Evolutionary conservation across 2,113 vertebrate genomes (phyloP), one percentile per base, ranked within the genome.

Genomic region (Isurus oxyrinchus): DNA sequence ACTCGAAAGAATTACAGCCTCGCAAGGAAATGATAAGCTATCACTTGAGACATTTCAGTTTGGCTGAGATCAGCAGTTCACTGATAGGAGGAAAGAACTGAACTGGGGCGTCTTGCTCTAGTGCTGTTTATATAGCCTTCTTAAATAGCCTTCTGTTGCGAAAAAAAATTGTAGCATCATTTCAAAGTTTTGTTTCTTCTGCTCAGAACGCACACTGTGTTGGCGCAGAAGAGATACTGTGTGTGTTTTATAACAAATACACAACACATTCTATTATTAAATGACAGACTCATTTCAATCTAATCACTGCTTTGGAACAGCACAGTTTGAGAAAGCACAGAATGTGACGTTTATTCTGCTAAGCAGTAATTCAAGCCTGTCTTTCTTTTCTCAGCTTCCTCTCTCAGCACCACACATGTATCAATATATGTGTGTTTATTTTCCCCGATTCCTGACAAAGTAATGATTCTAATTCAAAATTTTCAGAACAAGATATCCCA

Each of bases 171-270:
- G 19, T 44, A 44, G 81, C 81, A 84, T 84, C 16, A 5, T 40
- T 94, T 19, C 90, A 94, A 63, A 63, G 59, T 63, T n/a, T 91
- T 57, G 55, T 91, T 91, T 91, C 55, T 91, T 91, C 88, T 63
- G 16, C 35, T 59, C 88, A 59, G 55, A 59, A 59, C 31, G 27
- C 53, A 59, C 5, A 61, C 57, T 23, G 90, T n/a, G 35, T 7
- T n/a, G n/a, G 90, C n/a, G 23, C 57, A 66, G 90, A 94, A 63
- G 57, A 63, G 21, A 66, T 61, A 94, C 90, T 66, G 19, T 25
- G 14, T 53, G 14, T 53, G 14, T 95, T 95, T 55, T 6, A 31
- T 27, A 95, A 67, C 11, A 40, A 35, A 94, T 2, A 2, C 5
- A 40, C 59, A 94, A 23, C 59, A 66, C 16, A 23, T 25, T 40